Evolutionary conservation across 2,113 vertebrate genomes (phyloP), one percentile per base, ranked within the genome.

Genomic region (Pogona vitticeps): DNA sequence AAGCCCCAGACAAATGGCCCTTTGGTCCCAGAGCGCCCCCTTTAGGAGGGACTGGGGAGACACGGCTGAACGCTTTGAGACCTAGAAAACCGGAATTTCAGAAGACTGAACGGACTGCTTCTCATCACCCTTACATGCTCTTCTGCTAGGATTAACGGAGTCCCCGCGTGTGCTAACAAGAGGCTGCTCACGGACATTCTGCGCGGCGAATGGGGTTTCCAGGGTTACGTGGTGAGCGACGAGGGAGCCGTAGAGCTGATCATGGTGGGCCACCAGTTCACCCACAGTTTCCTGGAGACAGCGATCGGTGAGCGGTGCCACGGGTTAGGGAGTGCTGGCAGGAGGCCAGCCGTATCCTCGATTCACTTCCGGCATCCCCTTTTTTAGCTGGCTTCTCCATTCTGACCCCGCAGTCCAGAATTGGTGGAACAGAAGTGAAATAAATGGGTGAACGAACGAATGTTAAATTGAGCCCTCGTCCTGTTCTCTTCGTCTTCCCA

Each of bases 201-300:
- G 76, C 95, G 95, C 0, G 65, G 61, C 0, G 95, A 96, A 80
- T 96, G 95, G 95, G 95, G 95, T 0, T 96, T 96, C 2, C 10
- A 94, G 46, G 95, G 95, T 17, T 95, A 95, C 0, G 95, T 95
- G 75, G 95, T 96, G 86, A 96, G 95, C 38, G 95, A 96, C 0
- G 95, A 95, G 79, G 95, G 87, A 1, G 95, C 95, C 1, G 76
- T 96, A 88, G 95, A 96, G 89, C 91, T 95, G 88, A 94, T 96
- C 80, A 90, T 94, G 92, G 12, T 87, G 4, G 91, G 87, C 9
- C 95, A 96, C 40, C 85, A 1, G 38, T 96, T 94, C 87, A 95
- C 95, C 0, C 90, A 0, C 38, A 94, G 73, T 90, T 94, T 95
- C 76, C 81, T 95, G 92, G 95, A 96, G 90, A 93, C 95, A 0